Conservation (phyloP, 64 coral and sea anemone species). For the Catalaphyllia jardinei region DNA sequence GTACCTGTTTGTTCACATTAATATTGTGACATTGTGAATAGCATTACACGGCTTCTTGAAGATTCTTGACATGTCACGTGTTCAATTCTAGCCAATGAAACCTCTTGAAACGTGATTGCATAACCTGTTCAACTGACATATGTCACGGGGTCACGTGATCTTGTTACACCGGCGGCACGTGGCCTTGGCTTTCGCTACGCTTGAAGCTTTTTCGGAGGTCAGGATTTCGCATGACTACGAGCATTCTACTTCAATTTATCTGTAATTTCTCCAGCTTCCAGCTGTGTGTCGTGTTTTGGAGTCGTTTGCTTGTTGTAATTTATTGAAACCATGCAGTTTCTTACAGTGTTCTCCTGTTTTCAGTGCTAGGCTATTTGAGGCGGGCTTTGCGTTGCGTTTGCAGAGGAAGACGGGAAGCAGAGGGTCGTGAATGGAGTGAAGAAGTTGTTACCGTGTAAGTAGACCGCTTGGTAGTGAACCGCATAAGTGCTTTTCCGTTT, state of each 20-base stretch:
- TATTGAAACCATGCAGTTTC: not conserved
- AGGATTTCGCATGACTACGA: constrained; percentile 52
- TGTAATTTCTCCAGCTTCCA: constrained; percentile 40
- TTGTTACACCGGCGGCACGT: constrained; percentile 76
- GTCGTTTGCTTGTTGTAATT: not conserved
- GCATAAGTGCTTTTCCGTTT: constrained; percentile 1
- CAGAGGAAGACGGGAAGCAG: constrained; percentile 57
- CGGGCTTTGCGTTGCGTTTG: constrained; percentile 46
- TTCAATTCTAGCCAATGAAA: constrained; percentile 9
- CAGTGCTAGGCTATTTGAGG: constrained; percentile 34
- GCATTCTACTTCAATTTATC: constrained; percentile 36
- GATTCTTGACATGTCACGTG: constrained; percentile 1
- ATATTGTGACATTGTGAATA: constrained; percentile 34
- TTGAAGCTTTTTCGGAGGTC: constrained; percentile 48
- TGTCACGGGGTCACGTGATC: constrained; percentile 74
- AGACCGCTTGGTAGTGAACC: constrained; percentile 27
- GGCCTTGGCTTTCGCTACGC: constrained; percentile 73
- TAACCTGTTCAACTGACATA: constrained; percentile 49
- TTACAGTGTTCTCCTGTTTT: constrained; percentile 13
- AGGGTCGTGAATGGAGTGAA: constrained; percentile 71
- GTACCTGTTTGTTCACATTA: not conserved
- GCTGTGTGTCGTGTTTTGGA: constrained; percentile 39
- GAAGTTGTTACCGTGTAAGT: constrained; percentile 58
- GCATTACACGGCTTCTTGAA: constrained; percentile 22
- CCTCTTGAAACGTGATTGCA: constrained; percentile 1